Evolutionary conservation across 2,113 vertebrate species (phyloP), one percentile per base, ranked within the genome.

Genomic region (Girardinichthys multiradiatus): DNA sequence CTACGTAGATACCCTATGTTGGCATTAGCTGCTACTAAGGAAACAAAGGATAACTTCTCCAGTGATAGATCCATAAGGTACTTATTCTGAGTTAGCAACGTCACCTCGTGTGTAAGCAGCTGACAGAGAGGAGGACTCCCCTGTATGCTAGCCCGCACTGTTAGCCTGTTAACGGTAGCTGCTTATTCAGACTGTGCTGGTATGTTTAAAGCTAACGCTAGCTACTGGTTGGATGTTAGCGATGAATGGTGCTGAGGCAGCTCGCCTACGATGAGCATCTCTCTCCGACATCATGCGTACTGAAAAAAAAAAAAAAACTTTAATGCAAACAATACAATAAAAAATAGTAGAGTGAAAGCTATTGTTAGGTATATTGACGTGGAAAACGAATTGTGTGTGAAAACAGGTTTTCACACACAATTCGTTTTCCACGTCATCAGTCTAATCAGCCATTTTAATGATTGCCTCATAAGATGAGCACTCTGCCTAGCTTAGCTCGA

Each of bases 391-490:
- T 19, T 33, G 45, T 27, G 42, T 57, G 30, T 42, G 26, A 5
- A 42, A n/a, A 27, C 26, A 30, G 2, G 0, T n/a, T n/a, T n/a
- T n/a, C n/a, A n/a, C n/a, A n/a, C 15, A 67, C 39, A 58, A 60
- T 64, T 74, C 68, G 39, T 80, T 89, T 83, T 86, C n/a, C n/a
- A n/a, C n/a, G n/a, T 83, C 64, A 82, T 74, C 10, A 48, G 42
- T 72, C 57, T 68, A 87, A 84, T 90, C 85, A 86, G 74, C 81
- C 88, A 86, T 91, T 90, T 91, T 89, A 86, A 87, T 89, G 71
- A 75, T 72, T 68, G 63, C 57, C 59, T 62, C 70, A 12, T 70
- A 58, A 82, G 65, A 82, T 59, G 30, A 83, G 72, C 72, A 57
- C 15, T 19, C 15, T 59, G 30, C 39, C 51, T 59, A 74, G 64